phyloP scores from a whole-genome alignment of 2,113 vertebrate species.

The Arenaria interpres region DNA sequence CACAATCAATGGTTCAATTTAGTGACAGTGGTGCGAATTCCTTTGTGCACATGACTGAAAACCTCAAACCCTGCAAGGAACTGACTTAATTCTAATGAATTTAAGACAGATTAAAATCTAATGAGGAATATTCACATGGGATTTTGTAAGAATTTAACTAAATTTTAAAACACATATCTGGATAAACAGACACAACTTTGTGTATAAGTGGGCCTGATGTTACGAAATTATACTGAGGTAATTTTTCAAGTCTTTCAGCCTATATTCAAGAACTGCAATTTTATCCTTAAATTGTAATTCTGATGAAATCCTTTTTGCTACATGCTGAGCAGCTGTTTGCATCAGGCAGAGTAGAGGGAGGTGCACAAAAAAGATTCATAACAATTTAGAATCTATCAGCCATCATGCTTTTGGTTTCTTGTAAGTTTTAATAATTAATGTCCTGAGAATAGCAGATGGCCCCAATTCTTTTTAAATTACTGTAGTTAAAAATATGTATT shows the following conservation, averaged over 20 bases:
- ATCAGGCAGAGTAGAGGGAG: neutral
- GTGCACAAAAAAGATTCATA: neutral
- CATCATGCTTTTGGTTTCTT: constrained; percentile 1
- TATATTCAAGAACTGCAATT: neutral
- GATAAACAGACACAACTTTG: neutral
- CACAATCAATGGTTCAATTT: neutral
- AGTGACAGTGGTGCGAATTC: neutral
- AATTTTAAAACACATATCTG: neutral
- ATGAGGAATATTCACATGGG: neutral
- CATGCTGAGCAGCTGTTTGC: neutral
- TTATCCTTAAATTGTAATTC: neutral
- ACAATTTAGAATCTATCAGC: neutral
- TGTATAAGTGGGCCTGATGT: neutral
- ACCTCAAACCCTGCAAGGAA: neutral
- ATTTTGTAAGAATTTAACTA: neutral
- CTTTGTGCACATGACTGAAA: neutral
- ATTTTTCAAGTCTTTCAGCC: neutral
- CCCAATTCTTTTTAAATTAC: constrained; percentile 24
- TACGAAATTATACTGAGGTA: neutral
- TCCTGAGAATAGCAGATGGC: constrained; percentile 25
- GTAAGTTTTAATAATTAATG: constrained; percentile 45
- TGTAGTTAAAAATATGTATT: neutral
- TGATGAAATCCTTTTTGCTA: neutral
- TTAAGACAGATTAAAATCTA: neutral
- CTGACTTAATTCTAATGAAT: constrained; percentile 7